Percentiles rank a stretch among this genome's conserved stretches.
Evolutionary conservation across 1,140 invertebrate species (phyloP).

Genomic region (Bradysia coprophila): DNA sequence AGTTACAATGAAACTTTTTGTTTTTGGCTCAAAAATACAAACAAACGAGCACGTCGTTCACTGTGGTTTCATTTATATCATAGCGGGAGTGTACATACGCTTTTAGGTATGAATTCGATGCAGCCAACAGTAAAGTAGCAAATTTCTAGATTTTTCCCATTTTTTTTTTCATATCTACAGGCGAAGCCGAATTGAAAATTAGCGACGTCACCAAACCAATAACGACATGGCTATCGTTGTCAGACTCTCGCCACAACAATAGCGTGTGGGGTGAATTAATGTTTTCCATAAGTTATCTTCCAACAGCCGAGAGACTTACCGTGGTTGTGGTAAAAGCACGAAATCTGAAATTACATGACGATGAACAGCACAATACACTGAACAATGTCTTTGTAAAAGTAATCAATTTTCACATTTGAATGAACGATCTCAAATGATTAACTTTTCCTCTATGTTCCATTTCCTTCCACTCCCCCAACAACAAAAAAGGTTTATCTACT

Average conservation of each 20-base stretch:
- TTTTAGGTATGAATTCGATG: conserved; percentile 13
- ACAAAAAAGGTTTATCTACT: conserved; percentile 62
- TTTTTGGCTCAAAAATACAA: conserved; percentile 44
- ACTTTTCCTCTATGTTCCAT: conserved; percentile 16
- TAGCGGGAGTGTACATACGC: conserved; percentile 19
- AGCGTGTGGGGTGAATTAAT: conserved; percentile 55
- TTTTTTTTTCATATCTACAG: conserved; percentile 1
- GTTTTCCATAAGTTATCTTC: conserved; percentile 65
- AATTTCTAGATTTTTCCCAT: not conserved
- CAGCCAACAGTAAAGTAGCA: too few relatives aligned
- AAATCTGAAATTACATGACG: conserved; percentile 38
- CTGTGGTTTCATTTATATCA: conserved; percentile 24
- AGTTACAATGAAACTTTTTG: conserved; percentile 55
- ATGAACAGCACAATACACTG: conserved; percentile 13
- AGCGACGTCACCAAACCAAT: conserved; percentile 24
- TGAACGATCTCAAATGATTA: not conserved
- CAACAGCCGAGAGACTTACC: conserved; percentile 58
- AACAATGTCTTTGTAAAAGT: conserved; percentile 36
- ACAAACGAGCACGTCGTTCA: conserved; percentile 16
- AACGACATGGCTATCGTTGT: conserved; percentile 31
- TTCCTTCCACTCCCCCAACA: too few relatives aligned
- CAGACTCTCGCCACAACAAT: conserved; percentile 30
- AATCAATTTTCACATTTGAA: conserved; percentile 5
- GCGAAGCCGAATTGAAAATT: conserved; percentile 31
- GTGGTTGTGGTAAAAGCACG: conserved; percentile 65